phyloP scores from a whole-genome alignment of 2,888 invertebrate species.

The Nemapogon koenigi region DNA sequence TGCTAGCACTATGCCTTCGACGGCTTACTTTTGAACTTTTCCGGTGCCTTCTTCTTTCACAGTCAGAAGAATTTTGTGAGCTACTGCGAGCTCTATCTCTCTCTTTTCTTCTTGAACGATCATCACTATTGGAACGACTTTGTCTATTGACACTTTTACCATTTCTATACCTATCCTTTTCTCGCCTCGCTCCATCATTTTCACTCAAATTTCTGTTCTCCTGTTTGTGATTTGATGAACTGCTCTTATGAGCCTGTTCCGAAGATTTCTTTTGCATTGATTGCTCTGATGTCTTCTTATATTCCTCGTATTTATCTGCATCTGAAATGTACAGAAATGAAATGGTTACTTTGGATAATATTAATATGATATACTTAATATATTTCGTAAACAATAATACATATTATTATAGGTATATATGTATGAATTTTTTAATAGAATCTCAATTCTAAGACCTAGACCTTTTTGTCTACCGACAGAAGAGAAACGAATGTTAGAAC shows the following conservation, averaged over 20 bases:
- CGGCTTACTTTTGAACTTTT: neutral
- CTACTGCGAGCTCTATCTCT: constrained; percentile 15
- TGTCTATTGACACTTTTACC: constrained; percentile 12
- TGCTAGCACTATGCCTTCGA: neutral
- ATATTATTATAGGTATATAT: too few species aligned
- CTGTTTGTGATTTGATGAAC: constrained; percentile 11
- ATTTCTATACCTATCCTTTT: constrained; percentile 16
- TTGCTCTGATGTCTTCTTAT: constrained; percentile 42
- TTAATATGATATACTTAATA: neutral
- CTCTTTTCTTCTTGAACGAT: constrained; percentile 16
- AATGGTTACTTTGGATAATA: neutral
- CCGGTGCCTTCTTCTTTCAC: constrained; percentile 3
- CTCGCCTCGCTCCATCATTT: constrained; percentile 11
- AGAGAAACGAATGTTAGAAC: too few species aligned
- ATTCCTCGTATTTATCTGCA: constrained; percentile 73
- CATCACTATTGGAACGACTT: constrained; percentile 23
- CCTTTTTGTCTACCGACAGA: too few species aligned
- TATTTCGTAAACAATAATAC: neutral
- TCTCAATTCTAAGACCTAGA: too few species aligned
- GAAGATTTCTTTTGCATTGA: constrained; percentile 35
- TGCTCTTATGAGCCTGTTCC: constrained; percentile 21
- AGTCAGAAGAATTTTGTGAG: neutral
- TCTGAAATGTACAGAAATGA: constrained; percentile 68
- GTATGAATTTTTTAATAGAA: too few species aligned
- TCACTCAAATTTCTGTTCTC: constrained; percentile 4